Evolutionary conservation across 2,113 vertebrate species (phyloP).

Genomic region (Spea bombifrons): DNA sequence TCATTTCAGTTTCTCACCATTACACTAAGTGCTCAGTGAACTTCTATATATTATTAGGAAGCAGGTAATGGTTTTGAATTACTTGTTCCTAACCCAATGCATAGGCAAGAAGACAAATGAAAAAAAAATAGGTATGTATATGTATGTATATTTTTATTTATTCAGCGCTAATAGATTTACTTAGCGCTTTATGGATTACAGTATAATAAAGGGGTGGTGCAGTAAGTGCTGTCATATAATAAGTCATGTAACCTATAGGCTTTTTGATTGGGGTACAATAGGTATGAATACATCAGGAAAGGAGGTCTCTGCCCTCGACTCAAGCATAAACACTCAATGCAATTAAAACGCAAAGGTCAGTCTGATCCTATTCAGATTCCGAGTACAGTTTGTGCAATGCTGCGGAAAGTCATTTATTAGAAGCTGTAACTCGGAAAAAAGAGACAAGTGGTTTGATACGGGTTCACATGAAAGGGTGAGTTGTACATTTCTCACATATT

Average conservation of each 20-base stretch:
- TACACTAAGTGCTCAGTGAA: constrained; percentile 59
- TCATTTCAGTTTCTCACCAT: constrained; percentile 61
- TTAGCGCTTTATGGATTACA: no score
- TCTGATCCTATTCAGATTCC: constrained; percentile 76
- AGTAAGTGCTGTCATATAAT: no score
- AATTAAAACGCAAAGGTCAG: constrained; percentile 79
- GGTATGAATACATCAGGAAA: not conserved
- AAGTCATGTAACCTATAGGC: no score
- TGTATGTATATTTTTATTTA: no score
- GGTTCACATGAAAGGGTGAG: constrained; percentile 59
- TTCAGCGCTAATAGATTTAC: no score
- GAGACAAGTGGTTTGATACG: constrained; percentile 48
- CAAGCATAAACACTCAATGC: constrained; percentile 75
- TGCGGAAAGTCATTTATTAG: constrained; percentile 64
- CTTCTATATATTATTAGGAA: constrained; percentile 58
- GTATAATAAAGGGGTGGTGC: no score
- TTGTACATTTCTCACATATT: constrained; percentile 59
- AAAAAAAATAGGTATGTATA: constrained; percentile 71
- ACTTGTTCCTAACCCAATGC: constrained; percentile 55
- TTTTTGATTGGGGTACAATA: no score
- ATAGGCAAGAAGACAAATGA: constrained; percentile 25
- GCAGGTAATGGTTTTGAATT: constrained; percentile 62
- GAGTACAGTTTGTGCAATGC: constrained; percentile 78
- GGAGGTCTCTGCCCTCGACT: constrained; percentile 53
- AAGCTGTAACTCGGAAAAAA: constrained; percentile 18